Conservation (phyloP, 2,888 invertebrate species). For the Girardia tigrina region DNA sequence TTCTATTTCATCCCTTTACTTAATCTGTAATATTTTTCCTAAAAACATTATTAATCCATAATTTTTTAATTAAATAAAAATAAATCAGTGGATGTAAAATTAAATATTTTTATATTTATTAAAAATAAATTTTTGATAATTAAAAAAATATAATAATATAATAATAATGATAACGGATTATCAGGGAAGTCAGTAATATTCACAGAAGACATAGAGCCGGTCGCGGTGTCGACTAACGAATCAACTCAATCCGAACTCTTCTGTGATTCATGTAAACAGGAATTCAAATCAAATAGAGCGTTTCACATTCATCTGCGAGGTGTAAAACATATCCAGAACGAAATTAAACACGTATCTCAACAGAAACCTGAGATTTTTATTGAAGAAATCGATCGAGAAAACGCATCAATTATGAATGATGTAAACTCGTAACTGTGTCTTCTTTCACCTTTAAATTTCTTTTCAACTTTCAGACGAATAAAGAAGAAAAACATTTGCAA, state of each 20-base stretch:
- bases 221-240: neutral
- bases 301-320: conserved; percentile 23
- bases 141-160: too few species aligned
- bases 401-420: neutral
- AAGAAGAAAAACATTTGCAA: neutral
- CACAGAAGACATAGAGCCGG: neutral
- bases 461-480: neutral
- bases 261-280: neutral
- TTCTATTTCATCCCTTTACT: too few species aligned
- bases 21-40: too few species aligned
- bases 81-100: too few species aligned
- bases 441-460: neutral
- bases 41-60: too few species aligned
- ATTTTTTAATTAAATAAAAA: too few species aligned
- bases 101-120: too few species aligned
- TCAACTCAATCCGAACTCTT: neutral
- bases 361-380: conserved; percentile 1
- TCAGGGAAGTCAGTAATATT: neutral
- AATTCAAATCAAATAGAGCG: neutral
- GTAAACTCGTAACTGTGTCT: neutral
- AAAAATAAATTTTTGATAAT: too few species aligned
- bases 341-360: neutral
- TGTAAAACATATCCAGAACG: neutral
- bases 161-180: too few species aligned
- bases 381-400: conserved; percentile 1